Conservation (phyloP, 2,797 vertebrate species). For the Sandelia bainsii region DNA sequence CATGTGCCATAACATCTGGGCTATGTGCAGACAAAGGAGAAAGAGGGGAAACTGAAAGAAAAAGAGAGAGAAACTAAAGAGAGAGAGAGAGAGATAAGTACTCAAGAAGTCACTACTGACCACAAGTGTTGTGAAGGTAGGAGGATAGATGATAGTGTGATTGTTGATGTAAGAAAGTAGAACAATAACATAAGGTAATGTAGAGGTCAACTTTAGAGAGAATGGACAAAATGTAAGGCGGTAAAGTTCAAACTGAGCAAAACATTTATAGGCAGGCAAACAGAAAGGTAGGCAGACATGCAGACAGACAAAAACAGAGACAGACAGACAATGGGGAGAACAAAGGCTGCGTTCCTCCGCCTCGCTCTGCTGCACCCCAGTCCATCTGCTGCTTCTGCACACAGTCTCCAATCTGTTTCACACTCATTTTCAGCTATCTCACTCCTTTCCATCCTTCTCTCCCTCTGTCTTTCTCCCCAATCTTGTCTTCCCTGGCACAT, state of each 20-base stretch:
- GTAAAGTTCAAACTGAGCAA: not conserved
- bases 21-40: constrained; percentile 12
- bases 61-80: not conserved
- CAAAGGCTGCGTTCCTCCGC: constrained; percentile 77
- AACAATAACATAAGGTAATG: constrained; percentile 22
- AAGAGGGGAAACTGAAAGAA: not conserved
- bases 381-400: constrained; percentile 79
- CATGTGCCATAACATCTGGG: constrained; percentile 71
- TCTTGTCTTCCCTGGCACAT: constrained; percentile 32
- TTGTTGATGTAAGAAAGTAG: constrained; percentile 13
- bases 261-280: constrained; percentile 43
- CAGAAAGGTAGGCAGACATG: constrained; percentile 23
- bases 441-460: constrained; percentile 52
- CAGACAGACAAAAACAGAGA: not conserved
- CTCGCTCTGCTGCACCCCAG: constrained; percentile 71
- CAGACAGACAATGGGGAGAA: constrained; percentile 63
- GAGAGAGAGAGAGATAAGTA: constrained; percentile 8
- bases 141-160: constrained; percentile 23
- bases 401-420: constrained; percentile 73
- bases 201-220: constrained; percentile 25
- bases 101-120: constrained; percentile 38
- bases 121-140: constrained; percentile 14
- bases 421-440: constrained; percentile 72
- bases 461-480: constrained; percentile 24
- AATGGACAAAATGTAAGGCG: not conserved